These are phyloP conservation scores for Hecatera dysodea DNA, from an alignment of 2,888 invertebrate genomes.

Conservation along the genomic window DNA sequence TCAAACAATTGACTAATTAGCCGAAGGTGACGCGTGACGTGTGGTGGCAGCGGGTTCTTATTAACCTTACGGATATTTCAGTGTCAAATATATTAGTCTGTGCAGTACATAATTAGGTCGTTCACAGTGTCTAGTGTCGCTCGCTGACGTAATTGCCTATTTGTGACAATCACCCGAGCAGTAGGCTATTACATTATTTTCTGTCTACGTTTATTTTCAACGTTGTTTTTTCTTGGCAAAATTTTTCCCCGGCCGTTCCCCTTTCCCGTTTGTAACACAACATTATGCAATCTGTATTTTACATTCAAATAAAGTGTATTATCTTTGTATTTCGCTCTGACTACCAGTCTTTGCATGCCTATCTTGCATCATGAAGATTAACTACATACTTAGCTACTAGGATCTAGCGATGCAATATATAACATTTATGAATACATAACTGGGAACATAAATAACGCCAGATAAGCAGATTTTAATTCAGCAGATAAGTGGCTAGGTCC, in stretches of 20 bases:
- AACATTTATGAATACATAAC: conserved; percentile 65
- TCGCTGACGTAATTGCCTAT: conserved; percentile 47
- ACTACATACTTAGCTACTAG: conserved; percentile 43
- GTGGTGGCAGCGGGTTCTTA: neutral
- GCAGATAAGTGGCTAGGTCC: conserved; percentile 63
- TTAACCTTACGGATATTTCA: conserved; percentile 37
- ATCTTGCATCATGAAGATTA: conserved; percentile 42
- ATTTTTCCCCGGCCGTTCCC: neutral
- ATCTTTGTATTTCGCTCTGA: neutral
- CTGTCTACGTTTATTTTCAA: conserved; percentile 11
- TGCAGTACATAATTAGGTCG: conserved; percentile 34
- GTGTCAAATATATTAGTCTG: conserved; percentile 28
- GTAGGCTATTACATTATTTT: neutral
- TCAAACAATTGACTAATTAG: conserved; percentile 54
- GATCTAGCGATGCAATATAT: conserved; percentile 52
- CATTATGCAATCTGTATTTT: neutral
- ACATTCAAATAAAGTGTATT: neutral
- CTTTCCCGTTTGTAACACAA: neutral
- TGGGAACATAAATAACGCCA: conserved; percentile 63
- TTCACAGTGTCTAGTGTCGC: conserved; percentile 25
- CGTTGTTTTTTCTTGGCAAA: neutral
- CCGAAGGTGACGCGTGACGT: conserved; percentile 10
- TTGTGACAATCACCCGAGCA: conserved; percentile 19
- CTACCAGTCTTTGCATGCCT: conserved; percentile 31
- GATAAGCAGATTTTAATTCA: conserved; percentile 70